Evolutionary conservation across 2,113 vertebrate species (phyloP).

Genomic region (Callionymus lyra): DNA sequence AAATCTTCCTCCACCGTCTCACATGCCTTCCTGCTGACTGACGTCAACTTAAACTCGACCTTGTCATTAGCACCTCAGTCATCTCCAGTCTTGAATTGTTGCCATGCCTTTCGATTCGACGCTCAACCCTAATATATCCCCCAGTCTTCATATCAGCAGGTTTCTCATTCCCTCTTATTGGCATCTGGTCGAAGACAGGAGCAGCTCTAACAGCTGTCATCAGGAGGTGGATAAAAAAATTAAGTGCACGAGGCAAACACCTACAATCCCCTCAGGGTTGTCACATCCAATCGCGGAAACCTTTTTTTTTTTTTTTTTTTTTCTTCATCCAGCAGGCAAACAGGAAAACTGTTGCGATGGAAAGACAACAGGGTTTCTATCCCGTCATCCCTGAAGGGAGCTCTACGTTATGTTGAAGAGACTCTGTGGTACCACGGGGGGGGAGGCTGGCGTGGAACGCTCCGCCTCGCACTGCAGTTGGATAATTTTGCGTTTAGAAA

Average conservation of each 20-base stretch:
- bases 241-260: slow-evolving; percentile 60
- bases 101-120: too few species aligned
- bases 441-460: slow-evolving; percentile 23
- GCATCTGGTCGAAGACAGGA: slow-evolving; percentile 73
- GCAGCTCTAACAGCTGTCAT: slow-evolving; percentile 71
- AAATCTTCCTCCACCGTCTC: too few species aligned
- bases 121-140: neutral
- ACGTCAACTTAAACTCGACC: too few species aligned
- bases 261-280: slow-evolving; percentile 66
- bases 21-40: too few species aligned
- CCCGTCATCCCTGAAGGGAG: slow-evolving; percentile 1
- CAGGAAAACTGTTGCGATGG: slow-evolving; percentile 64
- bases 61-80: too few species aligned
- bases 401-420: slow-evolving; percentile 26
- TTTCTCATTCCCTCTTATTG: slow-evolving; percentile 45
- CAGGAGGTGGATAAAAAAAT: slow-evolving; percentile 59
- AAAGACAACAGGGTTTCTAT: slow-evolving; percentile 42
- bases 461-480: slow-evolving; percentile 38
- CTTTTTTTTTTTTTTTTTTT: slow-evolving; percentile 56
- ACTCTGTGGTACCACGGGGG: slow-evolving; percentile 17
- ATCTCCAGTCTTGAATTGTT: too few species aligned
- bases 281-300: slow-evolving; percentile 58
- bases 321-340: slow-evolving; percentile 60
- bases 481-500: slow-evolving; percentile 40
- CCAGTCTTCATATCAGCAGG: neutral